Conservation (phyloP, 2,888 invertebrate genomes). For the Calephelis perditalis region DNA sequence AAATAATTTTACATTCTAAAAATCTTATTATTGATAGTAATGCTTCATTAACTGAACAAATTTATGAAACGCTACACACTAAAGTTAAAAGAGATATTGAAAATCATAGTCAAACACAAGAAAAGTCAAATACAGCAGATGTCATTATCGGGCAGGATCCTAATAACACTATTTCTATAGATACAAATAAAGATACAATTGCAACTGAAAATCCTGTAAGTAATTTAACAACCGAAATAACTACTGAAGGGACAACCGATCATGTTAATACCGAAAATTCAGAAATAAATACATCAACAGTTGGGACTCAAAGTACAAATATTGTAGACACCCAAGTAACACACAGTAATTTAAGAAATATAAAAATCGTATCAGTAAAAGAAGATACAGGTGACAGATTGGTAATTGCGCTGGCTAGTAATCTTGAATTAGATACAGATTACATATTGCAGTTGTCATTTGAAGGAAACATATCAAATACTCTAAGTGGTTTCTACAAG, state of each 20-base stretch:
- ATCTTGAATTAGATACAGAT: constrained; percentile 63
- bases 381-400: constrained; percentile 56
- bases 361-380: constrained; percentile 49
- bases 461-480: constrained; percentile 75
- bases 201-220: constrained; percentile 21
- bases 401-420: constrained; percentile 48
- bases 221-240: constrained; percentile 26
- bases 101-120: constrained; percentile 20
- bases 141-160: background rate
- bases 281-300: constrained; percentile 3
- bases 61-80: constrained; percentile 49
- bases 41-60: constrained; percentile 64
- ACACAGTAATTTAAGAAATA: constrained; percentile 54
- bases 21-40: constrained; percentile 54
- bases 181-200: constrained; percentile 26
- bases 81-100: constrained; percentile 26
- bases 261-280: background rate
- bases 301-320: constrained; percentile 3
- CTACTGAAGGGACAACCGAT: constrained; percentile 25
- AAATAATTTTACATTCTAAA: constrained; percentile 74
- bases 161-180: constrained; percentile 24
- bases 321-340: constrained; percentile 53
- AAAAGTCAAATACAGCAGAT: constrained; percentile 20
- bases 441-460: constrained; percentile 78
- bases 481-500: constrained; percentile 82